A percentile compares a stretch with the other conserved stretches of the same genome.
These are phyloP conservation scores for Iguana delicatissima DNA, from an alignment of 2,797 vertebrate genomes.

Conservation along the genomic window DNA sequence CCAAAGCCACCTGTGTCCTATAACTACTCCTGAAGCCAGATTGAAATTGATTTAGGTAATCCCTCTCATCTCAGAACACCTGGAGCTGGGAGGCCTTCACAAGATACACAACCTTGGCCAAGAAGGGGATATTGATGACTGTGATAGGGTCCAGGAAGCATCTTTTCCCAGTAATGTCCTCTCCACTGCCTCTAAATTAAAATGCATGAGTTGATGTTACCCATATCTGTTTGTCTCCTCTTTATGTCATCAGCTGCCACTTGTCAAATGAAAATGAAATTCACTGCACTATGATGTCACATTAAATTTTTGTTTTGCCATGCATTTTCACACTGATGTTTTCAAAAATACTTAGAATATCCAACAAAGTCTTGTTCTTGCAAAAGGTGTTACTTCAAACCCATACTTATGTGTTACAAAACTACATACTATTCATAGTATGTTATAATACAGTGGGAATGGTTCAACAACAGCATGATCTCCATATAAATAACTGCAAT, in stretches of 20 bases:
- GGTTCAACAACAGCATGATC: constrained; percentile 8
- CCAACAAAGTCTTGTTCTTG: not conserved
- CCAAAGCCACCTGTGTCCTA: no score
- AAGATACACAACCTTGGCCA: no score
- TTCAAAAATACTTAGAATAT: not conserved
- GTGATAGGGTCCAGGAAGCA: no score
- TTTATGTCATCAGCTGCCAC: not conserved
- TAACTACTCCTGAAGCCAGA: no score
- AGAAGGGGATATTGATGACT: no score
- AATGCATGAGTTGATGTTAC: not conserved
- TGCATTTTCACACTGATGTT: not conserved
- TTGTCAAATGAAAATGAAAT: not conserved
- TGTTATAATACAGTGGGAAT: not conserved
- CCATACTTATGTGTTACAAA: not conserved
- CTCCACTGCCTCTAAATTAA: not conserved
- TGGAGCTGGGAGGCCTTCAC: no score
- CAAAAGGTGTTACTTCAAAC: not conserved
- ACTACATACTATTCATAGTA: not conserved
- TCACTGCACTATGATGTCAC: not conserved
- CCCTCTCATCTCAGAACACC: no score
- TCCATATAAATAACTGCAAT: not conserved
- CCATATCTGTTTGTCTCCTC: not conserved
- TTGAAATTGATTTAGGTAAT: no score
- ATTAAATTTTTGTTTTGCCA: not conserved
- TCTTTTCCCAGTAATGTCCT: no score